These are phyloP conservation scores for Tauraco hartlaubi DNA, from an alignment of 2,797 vertebrate genomes.

Conservation along the genomic window DNA sequence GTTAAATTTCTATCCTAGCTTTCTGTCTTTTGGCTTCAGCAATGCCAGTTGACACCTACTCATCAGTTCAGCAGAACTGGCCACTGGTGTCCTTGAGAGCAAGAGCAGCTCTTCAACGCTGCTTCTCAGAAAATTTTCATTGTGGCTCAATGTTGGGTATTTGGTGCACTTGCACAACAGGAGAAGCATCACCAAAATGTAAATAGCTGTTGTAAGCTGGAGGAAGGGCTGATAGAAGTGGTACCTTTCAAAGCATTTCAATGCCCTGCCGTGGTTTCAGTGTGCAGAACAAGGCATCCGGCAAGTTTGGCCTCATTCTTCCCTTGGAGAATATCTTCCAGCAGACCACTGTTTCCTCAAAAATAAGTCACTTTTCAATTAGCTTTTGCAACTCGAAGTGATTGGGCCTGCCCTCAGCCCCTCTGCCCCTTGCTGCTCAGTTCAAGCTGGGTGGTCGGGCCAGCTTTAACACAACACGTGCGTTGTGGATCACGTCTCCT, in stretches of 20 bases:
- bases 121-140: not conserved
- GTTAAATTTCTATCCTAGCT: not conserved
- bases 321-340: not conserved
- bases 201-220: not conserved
- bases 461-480: not conserved
- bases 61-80: not conserved
- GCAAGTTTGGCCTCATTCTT: not conserved
- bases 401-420: not conserved
- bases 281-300: not conserved
- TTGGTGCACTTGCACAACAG: not conserved
- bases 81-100: not conserved
- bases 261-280: not conserved
- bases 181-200: not conserved
- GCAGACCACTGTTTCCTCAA: not conserved
- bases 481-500: not conserved
- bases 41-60: not conserved
- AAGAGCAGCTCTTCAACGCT: not conserved
- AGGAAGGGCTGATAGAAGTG: not conserved
- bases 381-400: not conserved
- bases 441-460: not conserved
- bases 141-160: not conserved
- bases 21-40: not conserved
- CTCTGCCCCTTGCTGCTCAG: not conserved
- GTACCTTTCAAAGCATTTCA: not conserved
- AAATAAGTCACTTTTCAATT: not conserved